phyloP scores from a whole-genome alignment of 2,888 invertebrate genomes.

The Pammene aurita region DNA sequence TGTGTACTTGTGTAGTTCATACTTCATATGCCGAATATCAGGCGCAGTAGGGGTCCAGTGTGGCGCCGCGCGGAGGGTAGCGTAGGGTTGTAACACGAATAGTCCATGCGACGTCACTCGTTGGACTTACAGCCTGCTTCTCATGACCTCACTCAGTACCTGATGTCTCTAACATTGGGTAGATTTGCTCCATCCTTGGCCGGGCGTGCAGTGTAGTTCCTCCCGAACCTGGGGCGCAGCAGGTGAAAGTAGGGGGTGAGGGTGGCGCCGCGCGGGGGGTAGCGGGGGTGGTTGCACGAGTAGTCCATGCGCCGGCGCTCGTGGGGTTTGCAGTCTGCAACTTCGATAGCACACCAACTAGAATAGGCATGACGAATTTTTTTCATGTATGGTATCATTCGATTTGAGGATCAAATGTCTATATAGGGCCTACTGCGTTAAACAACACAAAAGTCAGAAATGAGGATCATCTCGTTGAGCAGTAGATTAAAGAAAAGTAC shows the following conservation, averaged over 20 bases:
- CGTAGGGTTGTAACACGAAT: constrained; percentile 46
- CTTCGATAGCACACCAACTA: constrained; percentile 44
- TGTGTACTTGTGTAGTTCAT: too few species aligned
- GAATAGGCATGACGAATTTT: too few species aligned
- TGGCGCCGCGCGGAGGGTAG: constrained; percentile 44
- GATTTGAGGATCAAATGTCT: too few species aligned
- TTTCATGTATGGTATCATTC: too few species aligned
- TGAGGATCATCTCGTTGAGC: too few species aligned
- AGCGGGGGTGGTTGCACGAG: constrained; percentile 47
- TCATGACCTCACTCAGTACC: not conserved
- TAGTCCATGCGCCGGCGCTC: constrained; percentile 45
- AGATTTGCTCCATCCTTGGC: constrained; percentile 36
- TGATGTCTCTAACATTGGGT: constrained; percentile 37
- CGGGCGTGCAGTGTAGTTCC: constrained; percentile 12
- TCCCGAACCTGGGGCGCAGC: constrained; percentile 35
- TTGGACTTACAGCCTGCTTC: constrained; percentile 36
- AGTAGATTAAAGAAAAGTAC: too few species aligned
- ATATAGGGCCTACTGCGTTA: too few species aligned
- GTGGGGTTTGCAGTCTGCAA: constrained; percentile 42
- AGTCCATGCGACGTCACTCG: constrained; percentile 44
- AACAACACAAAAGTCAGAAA: too few species aligned
- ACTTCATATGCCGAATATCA: too few species aligned
- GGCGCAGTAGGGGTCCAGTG: constrained; percentile 44
- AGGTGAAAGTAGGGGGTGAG: constrained; percentile 44
- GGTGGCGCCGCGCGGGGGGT: constrained; percentile 44